These are phyloP conservation scores for Nebria brevicollis DNA, from an alignment of 2,888 invertebrate species.

Conservation along the genomic window DNA sequence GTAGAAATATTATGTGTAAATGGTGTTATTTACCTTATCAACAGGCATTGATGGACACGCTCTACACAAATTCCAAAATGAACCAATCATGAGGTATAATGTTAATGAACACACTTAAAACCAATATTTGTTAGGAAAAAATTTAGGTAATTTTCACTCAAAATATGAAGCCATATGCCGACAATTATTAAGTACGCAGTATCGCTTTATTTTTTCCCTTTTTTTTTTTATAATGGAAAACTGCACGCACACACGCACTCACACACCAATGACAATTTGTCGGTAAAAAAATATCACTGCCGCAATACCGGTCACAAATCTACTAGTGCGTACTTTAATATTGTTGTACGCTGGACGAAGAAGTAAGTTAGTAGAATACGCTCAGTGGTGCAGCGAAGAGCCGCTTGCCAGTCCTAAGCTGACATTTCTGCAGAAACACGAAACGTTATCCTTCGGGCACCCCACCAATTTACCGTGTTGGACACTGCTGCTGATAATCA, in stretches of 20 bases:
- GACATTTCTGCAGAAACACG: conserved; percentile 17
- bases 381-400: conserved; percentile 2
- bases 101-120: conserved; percentile 52
- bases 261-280: not conserved
- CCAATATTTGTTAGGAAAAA: conserved; percentile 48
- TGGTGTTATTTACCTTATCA: conserved; percentile 80
- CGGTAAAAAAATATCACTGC: not conserved
- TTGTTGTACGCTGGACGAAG: not conserved
- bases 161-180: conserved; percentile 53
- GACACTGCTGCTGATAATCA: conserved; percentile 29
- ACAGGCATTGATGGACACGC: conserved; percentile 97
- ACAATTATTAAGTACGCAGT: conserved; percentile 30
- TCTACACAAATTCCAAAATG: conserved; percentile 96
- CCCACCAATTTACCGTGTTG: conserved; percentile 15
- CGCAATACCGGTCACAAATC: not conserved
- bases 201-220: conserved; percentile 23
- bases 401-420: conserved; percentile 17
- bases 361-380: conserved; percentile 12
- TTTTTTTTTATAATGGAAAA: not conserved
- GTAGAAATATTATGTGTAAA: not conserved
- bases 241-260: not conserved
- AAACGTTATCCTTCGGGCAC: conserved; percentile 28
- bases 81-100: conserved; percentile 86
- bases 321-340: not conserved
- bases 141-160: conserved; percentile 38